phyloP scores from a whole-genome alignment of 2,113 vertebrate genomes.

The Coryphaenoides rupestris region DNA sequence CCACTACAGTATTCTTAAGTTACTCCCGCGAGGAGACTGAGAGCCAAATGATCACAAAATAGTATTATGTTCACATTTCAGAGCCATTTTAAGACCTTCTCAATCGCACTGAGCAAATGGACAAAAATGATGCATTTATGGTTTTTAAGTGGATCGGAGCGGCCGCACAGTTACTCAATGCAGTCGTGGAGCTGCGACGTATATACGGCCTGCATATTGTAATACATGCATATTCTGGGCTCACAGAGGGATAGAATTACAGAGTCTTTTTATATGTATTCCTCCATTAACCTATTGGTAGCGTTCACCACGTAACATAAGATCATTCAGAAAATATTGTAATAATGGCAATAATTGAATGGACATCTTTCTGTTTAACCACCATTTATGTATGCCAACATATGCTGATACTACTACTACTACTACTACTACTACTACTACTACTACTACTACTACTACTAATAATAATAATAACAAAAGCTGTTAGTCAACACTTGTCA shows the following conservation, averaged over 20 bases:
- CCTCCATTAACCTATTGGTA: no score
- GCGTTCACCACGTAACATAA: no score
- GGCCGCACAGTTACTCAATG: slow-evolving; percentile 15
- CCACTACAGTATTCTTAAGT: slow-evolving; percentile 75
- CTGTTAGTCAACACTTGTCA: no score
- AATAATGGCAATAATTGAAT: no score
- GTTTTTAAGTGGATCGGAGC: slow-evolving; percentile 19
- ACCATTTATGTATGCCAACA: no score
- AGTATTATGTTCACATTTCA: slow-evolving; percentile 61
- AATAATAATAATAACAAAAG: no score
- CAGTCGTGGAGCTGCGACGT: background rate
- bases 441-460: no score
- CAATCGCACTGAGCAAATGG: slow-evolving; percentile 44
- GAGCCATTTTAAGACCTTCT: slow-evolving; percentile 40
- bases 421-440: no score
- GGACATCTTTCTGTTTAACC: no score
- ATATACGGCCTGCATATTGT: background rate
- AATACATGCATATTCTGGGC: background rate
- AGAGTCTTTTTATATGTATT: no score
- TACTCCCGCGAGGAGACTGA: slow-evolving; percentile 57
- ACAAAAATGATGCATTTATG: slow-evolving; percentile 39
- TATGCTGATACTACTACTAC: no score
- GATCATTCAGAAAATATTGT: no score
- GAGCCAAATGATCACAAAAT: slow-evolving; percentile 53
- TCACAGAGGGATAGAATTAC: background rate